Evolutionary conservation across 2,113 vertebrate genomes (phyloP), one percentile per base, ranked within the genome.

Genomic region (Archocentrus centrarchus): DNA sequence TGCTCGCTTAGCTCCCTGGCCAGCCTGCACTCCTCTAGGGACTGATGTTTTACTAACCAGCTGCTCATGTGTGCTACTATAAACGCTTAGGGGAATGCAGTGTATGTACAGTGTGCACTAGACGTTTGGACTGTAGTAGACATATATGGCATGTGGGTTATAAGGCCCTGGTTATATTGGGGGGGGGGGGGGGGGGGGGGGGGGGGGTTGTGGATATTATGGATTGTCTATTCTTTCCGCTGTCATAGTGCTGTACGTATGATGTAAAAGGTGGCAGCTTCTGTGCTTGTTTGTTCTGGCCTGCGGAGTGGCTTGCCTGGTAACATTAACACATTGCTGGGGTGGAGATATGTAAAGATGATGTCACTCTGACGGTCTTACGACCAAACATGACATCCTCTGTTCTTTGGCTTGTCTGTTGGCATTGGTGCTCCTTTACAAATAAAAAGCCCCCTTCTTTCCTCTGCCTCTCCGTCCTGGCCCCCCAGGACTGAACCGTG

Each of bases 41-140:
- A 79, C 91, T 95, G 94, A 95, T 91, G 92, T 95, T 85, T 93
- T 85, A 89, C 90, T 94, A 94, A 95, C 95, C 92, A 81, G 92
- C 94, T 83, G 95, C 94, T 96, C 90, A 93, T 93, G 89, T 93
- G 96, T 95, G 95, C 95, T 96, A 92, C 94, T 94, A 86, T 93
- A 84, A 53, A 87, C 88, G 93, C 95, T 93, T 93, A 83, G 83
- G 96, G 95, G 96, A 95, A 96, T 95, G 93, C 93, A 92, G 86
- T 95, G 91, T 94, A 87, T 95, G 94, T 94, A 90, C 90, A 91
- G 90, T 93, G 88, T 94, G 90, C 91, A 88, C 91, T 92, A 84
- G 91, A 92, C 89, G 75, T 93, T 79, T 91, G 92, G 94, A 92
- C 87, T 92, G 94, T 94, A 94, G 93, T 95, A 93, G 91, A 95